Conservation (phyloP, 64 coral and sea anemone genomes). For the Montipora capricornis region DNA sequence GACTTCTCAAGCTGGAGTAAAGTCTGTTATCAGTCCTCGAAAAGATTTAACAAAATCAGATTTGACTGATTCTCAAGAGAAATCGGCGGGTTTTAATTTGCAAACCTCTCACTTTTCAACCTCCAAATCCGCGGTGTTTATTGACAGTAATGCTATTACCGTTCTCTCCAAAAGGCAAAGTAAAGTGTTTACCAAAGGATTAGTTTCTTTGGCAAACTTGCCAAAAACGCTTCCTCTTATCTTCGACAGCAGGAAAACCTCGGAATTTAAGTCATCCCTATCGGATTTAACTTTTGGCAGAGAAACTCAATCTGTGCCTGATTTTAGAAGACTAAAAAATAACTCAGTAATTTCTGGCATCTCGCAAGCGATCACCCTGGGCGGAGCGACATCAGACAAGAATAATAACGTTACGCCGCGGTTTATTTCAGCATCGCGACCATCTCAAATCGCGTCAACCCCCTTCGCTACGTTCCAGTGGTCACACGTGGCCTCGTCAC, state of each 20-base stretch:
- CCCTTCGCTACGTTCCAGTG: background rate
- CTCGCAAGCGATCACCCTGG: background rate
- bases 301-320: background rate
- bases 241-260: background rate
- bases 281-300: background rate
- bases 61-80: background rate
- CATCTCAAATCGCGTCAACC: background rate
- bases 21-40: background rate
- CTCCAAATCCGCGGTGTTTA: background rate
- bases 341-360: background rate
- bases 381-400: background rate
- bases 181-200: conserved; percentile 36
- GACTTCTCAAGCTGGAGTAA: conserved; percentile 13
- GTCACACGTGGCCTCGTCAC: no score
- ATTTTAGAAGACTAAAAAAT: background rate
- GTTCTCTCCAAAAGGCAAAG: background rate
- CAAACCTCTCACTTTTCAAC: conserved; percentile 5
- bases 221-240: background rate
- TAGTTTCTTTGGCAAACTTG: background rate
- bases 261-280: background rate
- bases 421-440: background rate
- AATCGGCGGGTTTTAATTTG: background rate
- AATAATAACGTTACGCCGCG: background rate
- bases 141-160: background rate
- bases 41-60: conserved; percentile 3